Evolutionary conservation across 2,797 vertebrate species (phyloP), one percentile per base, ranked within the genome.

Genomic region (Naso thynnoides): DNA sequence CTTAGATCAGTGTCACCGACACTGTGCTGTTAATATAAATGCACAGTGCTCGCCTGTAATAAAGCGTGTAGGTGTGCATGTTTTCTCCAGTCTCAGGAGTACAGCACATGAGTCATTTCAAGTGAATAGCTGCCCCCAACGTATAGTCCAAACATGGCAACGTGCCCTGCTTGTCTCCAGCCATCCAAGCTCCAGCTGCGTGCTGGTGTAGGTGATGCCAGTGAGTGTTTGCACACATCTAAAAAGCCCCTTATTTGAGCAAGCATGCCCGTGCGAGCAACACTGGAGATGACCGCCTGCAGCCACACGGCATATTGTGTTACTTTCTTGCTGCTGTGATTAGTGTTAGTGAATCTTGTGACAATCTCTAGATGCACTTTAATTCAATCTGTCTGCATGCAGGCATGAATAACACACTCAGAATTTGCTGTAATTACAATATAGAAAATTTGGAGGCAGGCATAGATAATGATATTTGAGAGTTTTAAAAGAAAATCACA

Each of bases 141-240:
- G 71, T 79, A 74, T 41, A 73, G 65, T 81, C 72, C 69, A 81
- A 67, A 76, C 77, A 42, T 82, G 64, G 76, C 73, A 39, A 7
- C 14, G 55, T 41, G 69, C 65, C 78, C 70, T 68, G 63, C 59
- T 70, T 67, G 75, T 63, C 69, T 57, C 42, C 61, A 63, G 73
- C 82, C 76, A 73, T 48, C 70, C 47, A 8, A 65, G 78, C 60
- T 54, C 42, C 69, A 78, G 66, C 73, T 73, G 68, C 68, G 78
- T 70, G 75, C 50, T 24, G 14, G 54, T 61, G 54, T 26, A 56
- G 48, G 50, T 50, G 69, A 47, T 78, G 69, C 73, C 76, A 82
- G 16, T 6, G 55, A 63, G 49, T 79, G 70, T 88, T 73, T 70
- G 42, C 64, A 55, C 36, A 52, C 49, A 41, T 47, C 38, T 55